phyloP scores from a whole-genome alignment of 2,113 vertebrate genomes.

The Pollachius pollachius region DNA sequence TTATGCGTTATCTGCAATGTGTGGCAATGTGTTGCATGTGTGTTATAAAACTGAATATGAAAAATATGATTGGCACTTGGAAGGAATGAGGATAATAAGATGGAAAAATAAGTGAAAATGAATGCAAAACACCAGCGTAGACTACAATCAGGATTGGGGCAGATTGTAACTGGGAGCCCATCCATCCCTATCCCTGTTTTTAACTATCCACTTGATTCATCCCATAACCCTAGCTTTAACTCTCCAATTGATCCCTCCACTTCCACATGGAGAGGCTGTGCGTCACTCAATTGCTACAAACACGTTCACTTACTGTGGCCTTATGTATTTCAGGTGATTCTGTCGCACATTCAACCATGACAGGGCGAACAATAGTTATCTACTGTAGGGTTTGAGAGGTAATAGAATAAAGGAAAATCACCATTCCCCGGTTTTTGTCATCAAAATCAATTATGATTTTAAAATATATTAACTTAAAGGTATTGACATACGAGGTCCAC shows the following conservation, averaged over 20 bases:
- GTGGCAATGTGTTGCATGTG: no score
- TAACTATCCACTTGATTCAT: constrained; percentile 33
- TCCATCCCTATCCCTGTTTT: constrained; percentile 10
- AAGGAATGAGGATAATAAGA: constrained; percentile 25
- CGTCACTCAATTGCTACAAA: constrained; percentile 12
- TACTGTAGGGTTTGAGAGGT: no score
- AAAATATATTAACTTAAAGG: no score
- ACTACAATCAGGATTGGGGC: not conserved
- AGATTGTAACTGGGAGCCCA: constrained; percentile 14
- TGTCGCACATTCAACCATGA: constrained; percentile 18
- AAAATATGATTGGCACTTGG: constrained; percentile 36
- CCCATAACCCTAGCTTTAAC: constrained; percentile 23
- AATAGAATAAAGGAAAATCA: no score
- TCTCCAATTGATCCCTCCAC: constrained; percentile 27
- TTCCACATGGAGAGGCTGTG: constrained; percentile 7
- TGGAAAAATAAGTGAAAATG: constrained; percentile 23
- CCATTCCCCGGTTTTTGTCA: no score
- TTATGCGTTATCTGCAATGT: no score
- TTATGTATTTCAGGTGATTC: constrained; percentile 14
- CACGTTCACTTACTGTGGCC: no score
- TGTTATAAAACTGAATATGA: no score
- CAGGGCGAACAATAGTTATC: no score
- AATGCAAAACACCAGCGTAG: constrained; percentile 23
- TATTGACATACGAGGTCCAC: no score
- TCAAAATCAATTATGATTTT: no score